phyloP scores from a whole-genome alignment of 2,113 vertebrate genomes.

The Promerops cafer region DNA sequence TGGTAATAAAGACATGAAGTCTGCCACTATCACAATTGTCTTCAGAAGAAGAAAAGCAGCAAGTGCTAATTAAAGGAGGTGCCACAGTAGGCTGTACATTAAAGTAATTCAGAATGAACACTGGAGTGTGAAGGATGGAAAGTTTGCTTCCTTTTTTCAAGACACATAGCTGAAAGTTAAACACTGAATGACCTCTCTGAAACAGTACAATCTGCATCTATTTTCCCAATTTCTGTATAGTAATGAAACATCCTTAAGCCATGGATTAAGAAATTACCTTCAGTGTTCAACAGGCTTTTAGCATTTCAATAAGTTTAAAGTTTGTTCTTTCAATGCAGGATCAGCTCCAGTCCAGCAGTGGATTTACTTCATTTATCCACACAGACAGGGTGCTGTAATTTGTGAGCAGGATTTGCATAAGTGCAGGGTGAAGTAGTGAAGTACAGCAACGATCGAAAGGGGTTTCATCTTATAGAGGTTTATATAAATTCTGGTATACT shows the following conservation, averaged over 20 bases:
- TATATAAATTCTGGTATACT: neutral
- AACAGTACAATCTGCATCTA: neutral
- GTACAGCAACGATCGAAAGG: neutral
- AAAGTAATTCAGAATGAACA: neutral
- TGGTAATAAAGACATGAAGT: neutral
- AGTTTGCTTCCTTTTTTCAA: neutral
- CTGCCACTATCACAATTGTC: neutral
- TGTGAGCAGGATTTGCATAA: neutral
- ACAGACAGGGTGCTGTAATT: fast-evolving
- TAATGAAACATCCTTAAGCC: neutral
- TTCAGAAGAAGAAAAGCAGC: neutral
- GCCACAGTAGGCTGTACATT: neutral
- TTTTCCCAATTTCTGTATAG: neutral
- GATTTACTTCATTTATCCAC: neutral
- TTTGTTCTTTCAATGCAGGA: neutral
- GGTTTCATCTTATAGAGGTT: neutral
- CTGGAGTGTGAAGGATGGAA: conserved; percentile 1
- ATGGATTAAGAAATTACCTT: neutral
- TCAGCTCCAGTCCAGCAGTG: neutral
- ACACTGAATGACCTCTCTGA: neutral
- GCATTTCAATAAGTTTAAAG: neutral
- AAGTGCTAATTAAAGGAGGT: conserved; percentile 27
- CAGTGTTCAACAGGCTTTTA: neutral
- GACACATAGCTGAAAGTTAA: neutral
- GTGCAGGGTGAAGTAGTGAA: neutral